These are phyloP conservation scores for Pristionchus japonicus DNA, from an alignment of 2,888 invertebrate genomes.

Conservation along the genomic window DNA sequence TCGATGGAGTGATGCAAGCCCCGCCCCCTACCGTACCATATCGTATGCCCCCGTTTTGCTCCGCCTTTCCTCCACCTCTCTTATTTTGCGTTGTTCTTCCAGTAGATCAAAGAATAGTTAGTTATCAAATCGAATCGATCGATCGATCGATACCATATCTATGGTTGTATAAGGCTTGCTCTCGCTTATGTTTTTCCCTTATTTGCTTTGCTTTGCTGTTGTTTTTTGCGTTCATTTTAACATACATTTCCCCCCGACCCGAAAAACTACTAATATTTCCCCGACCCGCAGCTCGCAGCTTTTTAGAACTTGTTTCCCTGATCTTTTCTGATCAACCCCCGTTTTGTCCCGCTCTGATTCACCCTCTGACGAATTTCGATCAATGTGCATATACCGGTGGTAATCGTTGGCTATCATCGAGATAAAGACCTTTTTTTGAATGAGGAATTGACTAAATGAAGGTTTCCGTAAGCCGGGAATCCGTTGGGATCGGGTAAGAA, in stretches of 20 bases:
- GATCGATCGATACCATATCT: background rate
- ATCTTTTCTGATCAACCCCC: background rate
- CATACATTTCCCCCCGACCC: background rate
- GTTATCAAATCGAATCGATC: conserved; percentile 22
- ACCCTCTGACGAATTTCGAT: conserved; percentile 14
- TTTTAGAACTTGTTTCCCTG: background rate
- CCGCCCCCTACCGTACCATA: conserved; percentile 34
- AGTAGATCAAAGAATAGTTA: conserved; percentile 9
- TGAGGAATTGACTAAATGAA: background rate
- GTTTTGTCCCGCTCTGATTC: no score
- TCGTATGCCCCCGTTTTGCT: background rate
- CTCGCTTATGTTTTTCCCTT: background rate
- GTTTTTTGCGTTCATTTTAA: background rate
- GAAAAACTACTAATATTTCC: conserved; percentile 9
- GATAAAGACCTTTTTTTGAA: conserved; percentile 20
- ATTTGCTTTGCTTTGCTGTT: background rate
- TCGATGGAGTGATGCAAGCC: background rate
- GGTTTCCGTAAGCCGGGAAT: background rate
- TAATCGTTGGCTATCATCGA: background rate
- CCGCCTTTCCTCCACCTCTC: background rate
- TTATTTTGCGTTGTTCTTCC: background rate
- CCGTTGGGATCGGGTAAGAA: background rate
- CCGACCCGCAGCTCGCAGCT: background rate
- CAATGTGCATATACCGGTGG: conserved; percentile 20
- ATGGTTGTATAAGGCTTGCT: conserved; percentile 6